phyloP scores from a whole-genome alignment of 2,113 vertebrate genomes.

The Tiliqua scincoides region DNA sequence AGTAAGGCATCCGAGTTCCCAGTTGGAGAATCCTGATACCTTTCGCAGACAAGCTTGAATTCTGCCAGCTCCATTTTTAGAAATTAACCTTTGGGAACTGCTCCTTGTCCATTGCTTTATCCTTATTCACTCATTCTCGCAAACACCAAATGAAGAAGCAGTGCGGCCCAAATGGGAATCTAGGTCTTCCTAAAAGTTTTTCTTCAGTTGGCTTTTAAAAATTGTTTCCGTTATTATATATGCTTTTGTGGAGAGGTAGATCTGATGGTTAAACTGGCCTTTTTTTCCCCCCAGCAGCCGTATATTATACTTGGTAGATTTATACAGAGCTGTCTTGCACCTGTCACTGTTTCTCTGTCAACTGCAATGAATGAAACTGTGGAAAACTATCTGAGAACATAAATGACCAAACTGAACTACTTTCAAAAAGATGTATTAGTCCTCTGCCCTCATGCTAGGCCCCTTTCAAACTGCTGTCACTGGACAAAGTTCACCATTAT shows the following conservation, averaged over 20 bases:
- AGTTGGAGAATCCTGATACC: background rate
- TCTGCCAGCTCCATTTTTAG: background rate
- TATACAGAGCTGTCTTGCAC: fast-evolving
- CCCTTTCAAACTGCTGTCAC: background rate
- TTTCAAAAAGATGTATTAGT: background rate
- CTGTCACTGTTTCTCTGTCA: slow-evolving; percentile 12
- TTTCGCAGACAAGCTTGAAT: background rate
- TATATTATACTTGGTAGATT: background rate
- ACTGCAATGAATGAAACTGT: background rate
- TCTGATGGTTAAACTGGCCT: background rate
- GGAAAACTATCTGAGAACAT: background rate
- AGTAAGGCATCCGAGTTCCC: background rate
- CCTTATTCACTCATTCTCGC: background rate
- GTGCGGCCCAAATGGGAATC: background rate
- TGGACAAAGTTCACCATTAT: fast-evolving
- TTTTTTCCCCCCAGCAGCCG: background rate
- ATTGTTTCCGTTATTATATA: no score
- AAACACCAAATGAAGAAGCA: background rate
- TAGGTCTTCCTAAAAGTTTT: background rate
- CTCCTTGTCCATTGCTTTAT: background rate
- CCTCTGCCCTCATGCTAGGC: no score
- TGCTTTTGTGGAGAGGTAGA: no score
- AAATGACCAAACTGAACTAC: background rate
- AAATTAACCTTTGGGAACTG: background rate
- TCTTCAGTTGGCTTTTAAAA: background rate